Evolutionary conservation across 2,113 vertebrate genomes (phyloP).

Genomic region (Lampris incognitus): DNA sequence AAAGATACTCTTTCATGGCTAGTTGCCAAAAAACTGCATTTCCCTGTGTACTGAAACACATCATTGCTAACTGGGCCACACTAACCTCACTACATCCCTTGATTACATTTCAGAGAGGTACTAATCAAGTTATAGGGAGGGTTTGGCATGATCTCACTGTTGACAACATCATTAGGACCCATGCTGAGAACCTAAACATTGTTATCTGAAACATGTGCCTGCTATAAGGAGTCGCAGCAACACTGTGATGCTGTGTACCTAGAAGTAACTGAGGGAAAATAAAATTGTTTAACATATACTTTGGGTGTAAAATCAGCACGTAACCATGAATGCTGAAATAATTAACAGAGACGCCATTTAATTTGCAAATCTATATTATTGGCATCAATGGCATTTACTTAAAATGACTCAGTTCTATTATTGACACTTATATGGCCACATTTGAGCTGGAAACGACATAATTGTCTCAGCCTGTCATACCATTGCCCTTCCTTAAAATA

Average conservation of each 20-base stretch:
- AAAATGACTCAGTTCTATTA: background rate
- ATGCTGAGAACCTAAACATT: slow-evolving; percentile 25
- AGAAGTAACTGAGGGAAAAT: background rate
- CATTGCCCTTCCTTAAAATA: background rate
- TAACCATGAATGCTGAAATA: background rate
- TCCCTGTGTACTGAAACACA: slow-evolving; percentile 14
- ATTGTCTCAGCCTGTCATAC: background rate
- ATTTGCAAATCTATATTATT: background rate
- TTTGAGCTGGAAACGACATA: background rate
- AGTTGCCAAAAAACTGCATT: slow-evolving; percentile 2
- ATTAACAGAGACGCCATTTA: background rate
- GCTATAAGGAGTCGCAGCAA: slow-evolving; percentile 13
- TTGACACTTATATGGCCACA: background rate
- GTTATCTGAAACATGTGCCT: slow-evolving; percentile 24
- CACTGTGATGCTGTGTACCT: background rate
- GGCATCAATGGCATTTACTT: background rate
- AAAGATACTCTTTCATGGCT: background rate
- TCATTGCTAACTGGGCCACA: background rate
- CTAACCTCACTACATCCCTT: slow-evolving; percentile 23
- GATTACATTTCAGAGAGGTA: slow-evolving; percentile 62
- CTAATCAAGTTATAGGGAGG: slow-evolving; percentile 58
- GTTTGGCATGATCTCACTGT: slow-evolving; percentile 64
- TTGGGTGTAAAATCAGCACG: background rate
- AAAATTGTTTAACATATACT: background rate
- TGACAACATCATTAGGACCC: slow-evolving; percentile 36